Percentiles rank a stretch among this genome's conserved stretches.
These are phyloP conservation scores for Drosophila niveifrons DNA, from an alignment of 2,888 invertebrate genomes.

Conservation along the genomic window DNA sequence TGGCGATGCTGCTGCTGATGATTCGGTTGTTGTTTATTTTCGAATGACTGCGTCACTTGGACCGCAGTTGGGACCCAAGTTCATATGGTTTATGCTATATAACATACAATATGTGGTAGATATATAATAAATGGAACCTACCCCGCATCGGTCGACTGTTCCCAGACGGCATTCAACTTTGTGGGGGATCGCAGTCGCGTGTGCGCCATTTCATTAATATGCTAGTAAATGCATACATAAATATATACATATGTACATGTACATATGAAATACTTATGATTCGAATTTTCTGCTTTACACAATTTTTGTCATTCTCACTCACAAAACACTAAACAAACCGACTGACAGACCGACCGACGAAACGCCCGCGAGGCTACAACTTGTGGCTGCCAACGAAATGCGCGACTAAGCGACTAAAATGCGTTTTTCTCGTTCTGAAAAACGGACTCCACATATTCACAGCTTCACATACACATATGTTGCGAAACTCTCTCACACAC, in stretches of 20 bases:
- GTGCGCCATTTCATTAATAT: constrained; percentile 52
- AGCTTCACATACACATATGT: constrained; percentile 41
- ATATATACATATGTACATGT: not conserved
- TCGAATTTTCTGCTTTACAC: constrained; percentile 30
- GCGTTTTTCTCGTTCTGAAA: constrained; percentile 46
- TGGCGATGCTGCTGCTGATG: constrained; percentile 42
- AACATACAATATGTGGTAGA: not conserved
- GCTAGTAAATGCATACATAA: constrained; percentile 7
- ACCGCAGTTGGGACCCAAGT: constrained; percentile 23
- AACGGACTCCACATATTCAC: constrained; percentile 41
- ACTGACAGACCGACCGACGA: not conserved
- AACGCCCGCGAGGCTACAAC: constrained; percentile 59
- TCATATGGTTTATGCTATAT: constrained; percentile 4
- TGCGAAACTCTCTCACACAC: constrained; percentile 24
- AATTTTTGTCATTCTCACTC: constrained; percentile 11
- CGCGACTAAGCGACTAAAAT: constrained; percentile 57
- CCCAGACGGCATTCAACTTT: constrained; percentile 36
- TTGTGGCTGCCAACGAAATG: constrained; percentile 67
- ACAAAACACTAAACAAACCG: not conserved
- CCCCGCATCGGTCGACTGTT: constrained; percentile 27
- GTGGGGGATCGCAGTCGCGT: constrained; percentile 62
- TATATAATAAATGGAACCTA: constrained; percentile 26
- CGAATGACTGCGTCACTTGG: constrained; percentile 52
- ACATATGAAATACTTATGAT: constrained; percentile 28
- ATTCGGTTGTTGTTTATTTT: constrained; percentile 66